Evolutionary conservation across 2,888 invertebrate species (phyloP).

Genomic region (Meghimatium bilineatum): DNA sequence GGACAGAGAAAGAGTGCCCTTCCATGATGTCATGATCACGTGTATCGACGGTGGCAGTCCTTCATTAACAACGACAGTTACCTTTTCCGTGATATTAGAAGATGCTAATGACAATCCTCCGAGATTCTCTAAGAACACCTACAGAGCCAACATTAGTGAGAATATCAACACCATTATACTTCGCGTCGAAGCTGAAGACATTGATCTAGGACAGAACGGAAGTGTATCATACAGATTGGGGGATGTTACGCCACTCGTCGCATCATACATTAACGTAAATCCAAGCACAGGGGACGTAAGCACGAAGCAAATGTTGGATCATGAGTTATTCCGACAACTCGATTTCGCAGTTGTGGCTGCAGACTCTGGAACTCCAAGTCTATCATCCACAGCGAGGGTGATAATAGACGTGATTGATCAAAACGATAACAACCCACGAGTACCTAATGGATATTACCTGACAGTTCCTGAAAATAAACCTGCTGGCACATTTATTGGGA

Average conservation of each 20-base stretch:
- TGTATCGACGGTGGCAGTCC: slow-evolving; percentile 70
- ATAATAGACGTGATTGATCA: slow-evolving; percentile 61
- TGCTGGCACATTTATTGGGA: slow-evolving; percentile 54
- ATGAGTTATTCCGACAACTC: slow-evolving; percentile 58
- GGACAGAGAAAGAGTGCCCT: slow-evolving; percentile 64
- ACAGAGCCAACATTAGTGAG: slow-evolving; percentile 64
- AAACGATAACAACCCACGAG: slow-evolving; percentile 66
- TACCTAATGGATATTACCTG: slow-evolving; percentile 58
- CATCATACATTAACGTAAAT: slow-evolving; percentile 50
- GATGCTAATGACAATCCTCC: slow-evolving; percentile 74
- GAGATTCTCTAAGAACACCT: slow-evolving; percentile 58
- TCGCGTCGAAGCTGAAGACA: slow-evolving; percentile 66
- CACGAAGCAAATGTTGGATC: slow-evolving; percentile 60
- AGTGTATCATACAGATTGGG: slow-evolving; percentile 60
- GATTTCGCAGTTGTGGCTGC: slow-evolving; percentile 63
- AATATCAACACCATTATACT: slow-evolving; percentile 65
- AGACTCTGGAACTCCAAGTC: slow-evolving; percentile 62
- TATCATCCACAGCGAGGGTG: slow-evolving; percentile 61
- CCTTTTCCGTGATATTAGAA: slow-evolving; percentile 65
- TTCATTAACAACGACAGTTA: slow-evolving; percentile 56
- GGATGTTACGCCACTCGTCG: slow-evolving; percentile 49
- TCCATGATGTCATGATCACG: slow-evolving; percentile 61
- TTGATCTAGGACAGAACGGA: slow-evolving; percentile 63
- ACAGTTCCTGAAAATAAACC: slow-evolving; percentile 60
- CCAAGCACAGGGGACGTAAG: slow-evolving; percentile 58